Conservation (phyloP, 2,797 vertebrate genomes). For the Heteromormyrus szaboi region DNA sequence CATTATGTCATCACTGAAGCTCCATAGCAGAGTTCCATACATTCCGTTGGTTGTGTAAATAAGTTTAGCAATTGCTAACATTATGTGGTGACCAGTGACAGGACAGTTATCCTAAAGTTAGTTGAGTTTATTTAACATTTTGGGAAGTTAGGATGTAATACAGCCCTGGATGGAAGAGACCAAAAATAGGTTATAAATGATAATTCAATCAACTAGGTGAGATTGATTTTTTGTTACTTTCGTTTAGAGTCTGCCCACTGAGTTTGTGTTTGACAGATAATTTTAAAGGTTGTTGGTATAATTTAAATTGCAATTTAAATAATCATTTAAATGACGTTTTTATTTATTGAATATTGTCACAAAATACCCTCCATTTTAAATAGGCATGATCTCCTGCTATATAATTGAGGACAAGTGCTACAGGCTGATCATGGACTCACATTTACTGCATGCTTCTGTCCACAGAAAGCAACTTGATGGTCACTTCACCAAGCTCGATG, state of each 20-base stretch:
- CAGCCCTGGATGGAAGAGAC: not conserved
- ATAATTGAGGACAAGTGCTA: not conserved
- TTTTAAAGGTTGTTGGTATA: not conserved
- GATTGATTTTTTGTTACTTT: not conserved
- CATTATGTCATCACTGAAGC: not conserved
- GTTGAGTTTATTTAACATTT: not conserved
- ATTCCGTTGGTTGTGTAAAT: not conserved
- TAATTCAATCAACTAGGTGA: not conserved
- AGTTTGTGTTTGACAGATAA: not conserved
- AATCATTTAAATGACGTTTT: not conserved
- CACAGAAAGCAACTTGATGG: slow-evolving; percentile 56
- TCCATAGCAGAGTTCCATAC: not conserved
- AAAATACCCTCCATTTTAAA: not conserved
- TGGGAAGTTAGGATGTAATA: not conserved
- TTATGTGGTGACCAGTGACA: no score
- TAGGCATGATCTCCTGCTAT: not conserved
- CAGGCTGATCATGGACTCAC: not conserved
- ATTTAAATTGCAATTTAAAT: not conserved
- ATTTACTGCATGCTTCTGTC: slow-evolving; percentile 18
- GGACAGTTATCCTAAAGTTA: not conserved
- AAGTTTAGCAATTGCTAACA: not conserved
- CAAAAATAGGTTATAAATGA: not conserved
- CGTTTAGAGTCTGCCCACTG: not conserved
- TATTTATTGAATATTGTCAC: not conserved
- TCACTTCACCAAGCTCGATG: slow-evolving; percentile 42